Base-by-base conservation (phyloP, 2,888 invertebrate genomes). In the Ophioninae sp. region DNA sequence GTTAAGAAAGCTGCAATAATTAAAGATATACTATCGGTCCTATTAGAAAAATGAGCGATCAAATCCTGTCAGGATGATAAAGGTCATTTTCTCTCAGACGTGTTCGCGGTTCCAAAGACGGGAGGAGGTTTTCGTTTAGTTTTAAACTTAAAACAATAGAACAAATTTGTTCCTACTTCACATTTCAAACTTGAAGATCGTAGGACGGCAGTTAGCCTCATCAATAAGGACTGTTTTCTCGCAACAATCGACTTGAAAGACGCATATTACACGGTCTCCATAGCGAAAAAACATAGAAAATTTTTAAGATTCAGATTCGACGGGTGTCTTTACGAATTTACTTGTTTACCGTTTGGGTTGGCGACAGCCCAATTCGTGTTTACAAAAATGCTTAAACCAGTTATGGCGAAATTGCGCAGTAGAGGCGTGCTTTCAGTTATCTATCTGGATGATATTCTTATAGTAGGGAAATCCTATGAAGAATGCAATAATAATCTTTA, bases 141-240 rank as follows among this genome's bases (percentile, higher is more conserved):
- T 71, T 74, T 87, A n/a, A 88, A 88, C 63, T 64, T 88, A n/a
- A 89, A 89, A 81, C 63, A 77, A 37, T 67, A 89, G 1, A 88
- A 89, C 63, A 77, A 85, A 67, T 88, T 83, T 39, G 71, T 89
- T 17, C 20, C 56, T 9, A 79, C 84, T 10, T 65, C 84, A 44
- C 88, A 88, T 85, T 89, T 89, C 75, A 87, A 89, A 80, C 79
- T 89, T 20, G 88, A 89, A 64, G 88, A 89, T 73, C 81, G 83
- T 41, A 82, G 85, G 65, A 85, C 85, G 6, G 87, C 85, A 3
- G 44, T 69, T 6, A 8, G 10, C 2, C 61, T 71, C 20, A 56
- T 85, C 67, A 22, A 69, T 23, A 44, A 37, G 1, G 23, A 51
- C 8, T 82, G 79, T 76, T 78, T 73, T n/a, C 58, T 78, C 23